Conservation (phyloP, 2,888 invertebrate species). For the Ennomos erosarius region DNA sequence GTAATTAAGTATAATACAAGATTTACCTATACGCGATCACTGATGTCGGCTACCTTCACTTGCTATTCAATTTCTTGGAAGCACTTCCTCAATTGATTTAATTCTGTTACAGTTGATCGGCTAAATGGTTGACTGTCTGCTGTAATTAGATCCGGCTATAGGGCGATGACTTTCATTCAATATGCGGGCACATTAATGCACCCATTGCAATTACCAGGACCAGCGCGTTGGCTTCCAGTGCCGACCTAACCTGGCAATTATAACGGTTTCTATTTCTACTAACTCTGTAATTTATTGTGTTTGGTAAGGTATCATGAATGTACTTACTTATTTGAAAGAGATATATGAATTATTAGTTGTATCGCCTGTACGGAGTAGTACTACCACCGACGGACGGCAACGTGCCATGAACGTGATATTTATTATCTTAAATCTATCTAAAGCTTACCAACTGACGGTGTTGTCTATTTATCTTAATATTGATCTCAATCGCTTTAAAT, state of each 20-base stretch:
- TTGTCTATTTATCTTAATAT: conserved; percentile 20
- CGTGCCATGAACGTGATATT: background rate
- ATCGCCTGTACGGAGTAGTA: too few relatives aligned
- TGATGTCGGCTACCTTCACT: conserved; percentile 22
- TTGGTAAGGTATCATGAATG: background rate
- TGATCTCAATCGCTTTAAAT: conserved; percentile 18
- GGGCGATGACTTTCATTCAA: conserved; percentile 57
- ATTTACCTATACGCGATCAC: conserved; percentile 10
- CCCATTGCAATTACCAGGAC: conserved; percentile 54
- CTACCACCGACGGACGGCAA: too few relatives aligned
- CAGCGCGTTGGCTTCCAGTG: conserved; percentile 13
- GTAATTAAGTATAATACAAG: conserved; percentile 8
- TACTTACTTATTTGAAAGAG: background rate
- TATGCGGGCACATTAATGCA: conserved; percentile 70
- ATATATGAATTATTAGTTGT: too few relatives aligned
- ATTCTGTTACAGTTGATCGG: conserved; percentile 40
- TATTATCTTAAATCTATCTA: conserved; percentile 8
- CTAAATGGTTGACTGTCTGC: conserved; percentile 38
- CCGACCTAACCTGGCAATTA: conserved; percentile 23
- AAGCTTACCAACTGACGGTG: conserved; percentile 23
- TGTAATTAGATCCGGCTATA: conserved; percentile 52
- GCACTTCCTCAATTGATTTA: conserved; percentile 35
- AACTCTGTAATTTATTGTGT: conserved; percentile 9
- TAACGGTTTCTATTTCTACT: conserved; percentile 17
- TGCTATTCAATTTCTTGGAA: conserved; percentile 29